Conservation (phyloP, 2,797 vertebrate genomes). For the Rhinoraja longicauda region DNA sequence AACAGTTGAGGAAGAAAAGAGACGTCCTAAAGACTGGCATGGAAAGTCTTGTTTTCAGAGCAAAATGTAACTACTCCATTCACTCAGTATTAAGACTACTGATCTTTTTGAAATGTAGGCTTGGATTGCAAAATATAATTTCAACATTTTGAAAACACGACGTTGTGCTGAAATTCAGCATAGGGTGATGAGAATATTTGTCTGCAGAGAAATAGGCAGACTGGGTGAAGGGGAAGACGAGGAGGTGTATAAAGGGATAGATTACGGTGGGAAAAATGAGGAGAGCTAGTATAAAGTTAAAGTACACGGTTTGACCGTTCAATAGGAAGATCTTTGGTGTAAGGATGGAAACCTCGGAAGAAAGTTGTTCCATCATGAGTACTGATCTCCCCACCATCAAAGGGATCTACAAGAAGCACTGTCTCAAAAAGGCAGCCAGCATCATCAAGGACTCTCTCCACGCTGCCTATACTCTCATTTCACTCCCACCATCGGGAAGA, state of each 20-base stretch:
- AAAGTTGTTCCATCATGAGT: too few species aligned
- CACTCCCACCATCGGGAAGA: too few species aligned
- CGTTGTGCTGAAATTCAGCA: too few species aligned
- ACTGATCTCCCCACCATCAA: too few species aligned
- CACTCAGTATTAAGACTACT: neutral
- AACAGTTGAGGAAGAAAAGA: too few species aligned
- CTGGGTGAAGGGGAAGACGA: neutral
- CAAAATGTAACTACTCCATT: too few species aligned
- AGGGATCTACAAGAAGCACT: too few species aligned
- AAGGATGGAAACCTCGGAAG: neutral
- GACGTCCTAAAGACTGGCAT: too few species aligned
- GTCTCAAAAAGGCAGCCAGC: too few species aligned
- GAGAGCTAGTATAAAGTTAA: neutral
- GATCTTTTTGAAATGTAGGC: neutral
- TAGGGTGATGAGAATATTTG: neutral
- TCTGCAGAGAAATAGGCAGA: neutral
- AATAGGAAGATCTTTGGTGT: neutral
- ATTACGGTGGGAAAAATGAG: neutral
- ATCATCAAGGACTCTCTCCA: too few species aligned
- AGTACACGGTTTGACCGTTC: neutral
- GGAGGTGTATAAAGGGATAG: neutral
- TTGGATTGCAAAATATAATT: neutral
- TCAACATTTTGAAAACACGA: neutral
- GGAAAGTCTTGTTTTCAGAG: too few species aligned
- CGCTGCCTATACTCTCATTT: too few species aligned